These are phyloP conservation scores for Chitala chitala DNA, from an alignment of 2,113 vertebrate species.

Conservation along the genomic window DNA sequence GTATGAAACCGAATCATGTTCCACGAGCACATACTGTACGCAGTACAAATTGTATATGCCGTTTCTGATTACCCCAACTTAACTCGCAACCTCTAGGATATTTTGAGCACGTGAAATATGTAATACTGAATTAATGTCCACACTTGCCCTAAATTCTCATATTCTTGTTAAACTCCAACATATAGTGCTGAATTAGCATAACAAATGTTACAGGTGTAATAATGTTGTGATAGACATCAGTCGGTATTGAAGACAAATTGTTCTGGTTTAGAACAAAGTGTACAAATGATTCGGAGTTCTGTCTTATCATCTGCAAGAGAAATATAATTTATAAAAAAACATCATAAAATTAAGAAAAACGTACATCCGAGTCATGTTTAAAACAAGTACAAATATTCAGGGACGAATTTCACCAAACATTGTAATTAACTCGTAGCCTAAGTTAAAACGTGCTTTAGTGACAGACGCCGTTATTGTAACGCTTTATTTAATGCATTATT, in stretches of 20 bases:
- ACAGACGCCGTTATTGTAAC: no score
- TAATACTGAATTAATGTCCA: slow-evolving; percentile 27
- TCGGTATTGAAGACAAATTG: slow-evolving; percentile 66
- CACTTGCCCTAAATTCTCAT: slow-evolving; percentile 24
- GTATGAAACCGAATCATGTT: no score
- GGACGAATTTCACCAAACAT: slow-evolving; percentile 17
- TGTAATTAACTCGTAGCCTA: slow-evolving; percentile 7
- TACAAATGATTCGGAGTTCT: slow-evolving; percentile 65
- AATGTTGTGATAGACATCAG: slow-evolving; percentile 58
- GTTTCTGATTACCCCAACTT: no score
- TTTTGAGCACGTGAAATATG: slow-evolving; percentile 29
- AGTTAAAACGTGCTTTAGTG: no score
- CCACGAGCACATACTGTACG: no score
- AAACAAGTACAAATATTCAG: slow-evolving; percentile 32
- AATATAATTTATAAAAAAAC: slow-evolving; percentile 62
- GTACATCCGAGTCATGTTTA: slow-evolving; percentile 25
- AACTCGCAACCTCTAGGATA: no score
- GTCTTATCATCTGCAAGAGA: slow-evolving; percentile 64
- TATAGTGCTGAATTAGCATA: not conserved
- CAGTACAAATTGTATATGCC: no score
- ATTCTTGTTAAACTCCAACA: not conserved
- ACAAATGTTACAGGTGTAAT: slow-evolving; percentile 40
- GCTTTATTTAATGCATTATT: not conserved
- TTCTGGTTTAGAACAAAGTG: slow-evolving; percentile 61
- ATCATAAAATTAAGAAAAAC: slow-evolving; percentile 54